Percentiles rank a stretch among this genome's conserved stretches.
Conservation (phyloP, 2,797 vertebrate species). For the Lemur catta region DNA sequence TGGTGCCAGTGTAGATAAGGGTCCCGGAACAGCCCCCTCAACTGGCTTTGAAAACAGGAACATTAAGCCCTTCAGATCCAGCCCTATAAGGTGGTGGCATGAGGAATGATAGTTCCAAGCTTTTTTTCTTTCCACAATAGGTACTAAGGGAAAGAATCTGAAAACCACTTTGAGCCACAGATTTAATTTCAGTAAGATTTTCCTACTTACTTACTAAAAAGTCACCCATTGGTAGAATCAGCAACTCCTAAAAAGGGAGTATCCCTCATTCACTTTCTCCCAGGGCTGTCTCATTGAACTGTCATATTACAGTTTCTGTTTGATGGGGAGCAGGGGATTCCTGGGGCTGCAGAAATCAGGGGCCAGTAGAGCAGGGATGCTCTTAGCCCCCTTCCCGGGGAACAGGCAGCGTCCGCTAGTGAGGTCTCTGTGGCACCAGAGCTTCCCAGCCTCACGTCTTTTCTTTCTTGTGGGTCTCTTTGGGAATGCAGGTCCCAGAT, state of each 20-base stretch:
- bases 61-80: background rate
- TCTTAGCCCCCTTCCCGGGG: background rate
- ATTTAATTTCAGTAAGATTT: background rate
- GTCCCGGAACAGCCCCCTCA: background rate
- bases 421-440: background rate
- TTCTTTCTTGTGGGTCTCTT: slow-evolving; percentile 58
- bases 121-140: background rate
- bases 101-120: background rate
- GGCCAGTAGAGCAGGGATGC: background rate
- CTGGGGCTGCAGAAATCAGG: background rate
- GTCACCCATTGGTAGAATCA: background rate
- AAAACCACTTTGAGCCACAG: background rate
- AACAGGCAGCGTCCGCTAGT: background rate
- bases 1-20: background rate
- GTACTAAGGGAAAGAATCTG: background rate
- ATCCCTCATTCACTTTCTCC: background rate
- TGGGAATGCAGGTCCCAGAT: slow-evolving; percentile 90
- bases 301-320: background rate
- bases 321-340: background rate
- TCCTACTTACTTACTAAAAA: slow-evolving; percentile 18
- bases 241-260: background rate
- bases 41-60: background rate
- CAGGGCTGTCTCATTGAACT: background rate
- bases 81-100: background rate
- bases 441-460: slow-evolving; percentile 38